Evolutionary conservation across 2,113 vertebrate species (phyloP), one percentile per base, ranked within the genome.

Genomic region (Osmerus eperlanus): DNA sequence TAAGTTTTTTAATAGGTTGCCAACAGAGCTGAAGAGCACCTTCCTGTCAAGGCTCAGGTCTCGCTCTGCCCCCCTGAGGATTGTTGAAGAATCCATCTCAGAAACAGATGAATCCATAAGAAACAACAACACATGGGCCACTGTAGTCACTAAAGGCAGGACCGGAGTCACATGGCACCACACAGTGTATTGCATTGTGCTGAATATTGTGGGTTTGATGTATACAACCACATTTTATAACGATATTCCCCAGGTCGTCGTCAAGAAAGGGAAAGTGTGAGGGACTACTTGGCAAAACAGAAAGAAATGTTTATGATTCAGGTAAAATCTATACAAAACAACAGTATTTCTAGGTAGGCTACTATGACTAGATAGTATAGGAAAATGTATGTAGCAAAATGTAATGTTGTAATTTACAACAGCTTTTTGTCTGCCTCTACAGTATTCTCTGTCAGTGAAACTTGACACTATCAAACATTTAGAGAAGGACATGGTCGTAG

Each of bases 261-360:
- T 23, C 77, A 81, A 59, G 29, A 82, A 36, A 89, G 78, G 76
- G 86, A 81, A 70, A 76, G 76, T 51, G 1, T 86, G 55, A 69
- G 68, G 14, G 84, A 90, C 52, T 91, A 89, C 70, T 86, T 91
- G 71, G 75, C 9, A 25, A 88, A 89, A 73, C 85, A 88, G 47
- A 87, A 86, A 80, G 65, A 89, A 71, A 77, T 85, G 63, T 90
- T 89, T 82, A 71, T 83, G n/a, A 72, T 87, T 5, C 87, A 92
- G 91, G 91, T 92, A 90, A 66, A 52, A 19, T 47, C 41, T 47
- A 47, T 47, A 47, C 41, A 41, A 41, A 47, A 9, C 1, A 13
- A 23, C 7, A 28, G 36, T 21, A 59, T 60, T 13, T 53, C 18
- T 7, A 11, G 41, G 41, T 47, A 47, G 41, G 41, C 41, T 47